These are phyloP conservation scores for Benthosema pterotum DNA, from an alignment of 2,797 vertebrate species.

Conservation along the genomic window DNA sequence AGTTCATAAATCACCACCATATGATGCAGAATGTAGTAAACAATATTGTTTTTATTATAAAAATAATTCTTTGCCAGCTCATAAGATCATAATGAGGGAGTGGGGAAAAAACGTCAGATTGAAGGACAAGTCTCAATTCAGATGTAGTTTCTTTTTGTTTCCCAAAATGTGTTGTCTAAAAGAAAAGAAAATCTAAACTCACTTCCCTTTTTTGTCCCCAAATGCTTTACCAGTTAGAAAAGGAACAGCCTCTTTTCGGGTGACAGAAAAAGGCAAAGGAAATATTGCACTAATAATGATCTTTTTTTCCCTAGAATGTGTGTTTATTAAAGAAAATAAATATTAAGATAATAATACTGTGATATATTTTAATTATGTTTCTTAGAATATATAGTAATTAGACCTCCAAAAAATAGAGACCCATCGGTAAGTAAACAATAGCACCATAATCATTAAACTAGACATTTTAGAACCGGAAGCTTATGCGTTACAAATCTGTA, in stretches of 20 bases:
- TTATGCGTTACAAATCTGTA: slow-evolving; percentile 63
- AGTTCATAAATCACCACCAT: slow-evolving; percentile 34
- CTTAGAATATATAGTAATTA: slow-evolving; percentile 65
- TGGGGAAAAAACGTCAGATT: neutral
- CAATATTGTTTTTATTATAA: slow-evolving; percentile 75
- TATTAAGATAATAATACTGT: slow-evolving; percentile 56
- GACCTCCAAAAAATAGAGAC: slow-evolving; percentile 35
- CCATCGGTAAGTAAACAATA: slow-evolving; percentile 55
- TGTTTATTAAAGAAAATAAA: slow-evolving; percentile 60
- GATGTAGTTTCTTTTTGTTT: slow-evolving; percentile 29
- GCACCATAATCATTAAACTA: slow-evolving; percentile 65
- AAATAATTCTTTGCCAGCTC: slow-evolving; percentile 56
- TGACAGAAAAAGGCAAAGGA: slow-evolving; percentile 45
- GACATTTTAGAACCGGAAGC: slow-evolving; percentile 59
- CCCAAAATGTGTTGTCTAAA: too few relatives aligned
- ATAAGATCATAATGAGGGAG: slow-evolving; percentile 10
- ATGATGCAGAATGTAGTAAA: slow-evolving; percentile 18
- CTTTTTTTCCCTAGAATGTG: slow-evolving; percentile 24
- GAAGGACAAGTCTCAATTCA: slow-evolving; percentile 45
- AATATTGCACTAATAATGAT: slow-evolving; percentile 36
- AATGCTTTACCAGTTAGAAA: slow-evolving; percentile 37
- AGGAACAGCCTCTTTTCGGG: slow-evolving; percentile 34
- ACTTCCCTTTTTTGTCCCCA: slow-evolving; percentile 21
- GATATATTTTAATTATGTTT: slow-evolving; percentile 54
- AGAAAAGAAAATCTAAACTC: neutral